A percentile compares a stretch with the other conserved stretches of the same genome.
phyloP scores from a whole-genome alignment of 2,797 vertebrate genomes.

The Crocidura indochinensis region DNA sequence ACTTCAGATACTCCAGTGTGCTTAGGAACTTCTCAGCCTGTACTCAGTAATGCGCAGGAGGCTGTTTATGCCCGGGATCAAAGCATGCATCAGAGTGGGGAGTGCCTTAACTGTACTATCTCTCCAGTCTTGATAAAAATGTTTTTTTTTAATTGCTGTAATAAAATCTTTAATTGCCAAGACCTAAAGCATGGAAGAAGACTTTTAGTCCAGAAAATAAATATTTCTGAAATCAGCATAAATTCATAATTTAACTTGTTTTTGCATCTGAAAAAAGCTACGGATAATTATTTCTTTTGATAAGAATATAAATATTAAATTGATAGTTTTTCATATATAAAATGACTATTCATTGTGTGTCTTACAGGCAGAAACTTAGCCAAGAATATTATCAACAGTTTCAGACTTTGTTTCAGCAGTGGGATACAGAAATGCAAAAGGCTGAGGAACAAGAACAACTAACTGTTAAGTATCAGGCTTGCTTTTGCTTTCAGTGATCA shows the following conservation, averaged over 20 bases:
- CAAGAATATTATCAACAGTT: constrained; percentile 96
- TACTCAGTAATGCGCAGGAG: too few relatives aligned
- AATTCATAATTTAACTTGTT: constrained; percentile 62
- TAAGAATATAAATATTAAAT: constrained; percentile 49
- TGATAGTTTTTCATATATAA: not conserved
- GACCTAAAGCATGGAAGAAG: constrained; percentile 51
- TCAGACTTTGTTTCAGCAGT: constrained; percentile 94
- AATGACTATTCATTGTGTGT: not conserved
- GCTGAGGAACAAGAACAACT: constrained; percentile 95
- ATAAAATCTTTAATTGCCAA: constrained; percentile 31
- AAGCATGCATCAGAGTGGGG: too few relatives aligned
- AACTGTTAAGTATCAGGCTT: constrained; percentile 90
- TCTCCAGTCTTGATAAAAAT: too few relatives aligned
- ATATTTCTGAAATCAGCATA: constrained; percentile 47
- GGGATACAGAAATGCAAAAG: constrained; percentile 95
- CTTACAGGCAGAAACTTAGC: constrained; percentile 94
- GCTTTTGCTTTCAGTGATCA: constrained; percentile 21
- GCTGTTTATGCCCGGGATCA: too few relatives aligned
- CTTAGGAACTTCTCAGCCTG: too few relatives aligned
- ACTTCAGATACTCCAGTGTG: too few relatives aligned
- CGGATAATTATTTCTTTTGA: constrained; percentile 47
- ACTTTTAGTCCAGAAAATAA: constrained; percentile 59
- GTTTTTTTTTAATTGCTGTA: too few relatives aligned
- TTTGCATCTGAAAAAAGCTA: constrained; percentile 51
- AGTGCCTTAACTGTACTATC: too few relatives aligned